Percentiles rank a stretch among this genome's conserved stretches.
Conservation (phyloP, 1,140 invertebrate genomes). For the Bombus consobrinus region DNA sequence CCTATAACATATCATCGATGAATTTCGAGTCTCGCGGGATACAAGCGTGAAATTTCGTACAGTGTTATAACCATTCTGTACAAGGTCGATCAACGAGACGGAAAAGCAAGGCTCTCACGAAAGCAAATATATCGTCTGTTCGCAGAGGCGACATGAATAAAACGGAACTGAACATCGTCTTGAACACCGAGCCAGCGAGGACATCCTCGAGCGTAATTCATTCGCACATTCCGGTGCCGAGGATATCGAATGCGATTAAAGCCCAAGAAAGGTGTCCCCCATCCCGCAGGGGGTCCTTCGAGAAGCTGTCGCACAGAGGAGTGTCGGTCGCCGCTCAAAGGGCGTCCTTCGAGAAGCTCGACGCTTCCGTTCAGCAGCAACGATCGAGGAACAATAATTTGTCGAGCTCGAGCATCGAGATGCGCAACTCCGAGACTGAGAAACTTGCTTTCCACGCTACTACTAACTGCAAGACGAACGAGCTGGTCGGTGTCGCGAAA, state of each 20-base stretch:
- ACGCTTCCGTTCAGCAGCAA: conserved; percentile 66
- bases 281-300: conserved; percentile 69
- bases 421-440: conserved; percentile 33
- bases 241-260: conserved; percentile 66
- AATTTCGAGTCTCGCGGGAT: neutral
- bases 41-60: neutral
- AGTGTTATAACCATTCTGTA: neutral
- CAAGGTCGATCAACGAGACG: neutral
- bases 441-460: neutral
- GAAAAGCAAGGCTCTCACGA: neutral
- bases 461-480: conserved; percentile 28
- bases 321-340: conserved; percentile 77
- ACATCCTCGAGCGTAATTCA: conserved; percentile 72
- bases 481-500: conserved; percentile 35
- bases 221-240: conserved; percentile 79
- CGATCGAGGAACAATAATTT: conserved; percentile 52
- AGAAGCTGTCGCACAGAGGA: conserved; percentile 66
- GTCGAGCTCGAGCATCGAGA: conserved; percentile 60
- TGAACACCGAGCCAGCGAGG: conserved; percentile 67
- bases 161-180: conserved; percentile 76
- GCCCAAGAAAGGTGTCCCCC: conserved; percentile 70
- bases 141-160: conserved; percentile 73
- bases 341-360: conserved; percentile 78
- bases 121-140: conserved; percentile 25
- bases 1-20: accelerated